Percentiles rank a stretch among this genome's conserved stretches.
Evolutionary conservation across 2,113 vertebrate species (phyloP).

Genomic region (Deroptyus accipitrinus): DNA sequence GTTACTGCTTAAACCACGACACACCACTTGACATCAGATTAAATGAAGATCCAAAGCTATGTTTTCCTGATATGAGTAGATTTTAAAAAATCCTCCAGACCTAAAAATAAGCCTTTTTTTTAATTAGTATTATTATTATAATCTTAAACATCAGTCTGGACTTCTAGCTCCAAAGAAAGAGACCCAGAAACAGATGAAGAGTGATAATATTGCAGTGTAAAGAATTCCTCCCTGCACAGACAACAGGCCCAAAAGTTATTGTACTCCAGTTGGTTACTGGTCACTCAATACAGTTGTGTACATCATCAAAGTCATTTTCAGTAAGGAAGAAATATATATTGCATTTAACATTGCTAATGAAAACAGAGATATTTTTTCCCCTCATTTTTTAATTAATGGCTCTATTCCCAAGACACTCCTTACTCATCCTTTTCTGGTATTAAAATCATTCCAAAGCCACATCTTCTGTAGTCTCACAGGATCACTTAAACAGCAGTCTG

Average conservation of each 20-base stretch:
- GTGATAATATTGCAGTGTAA: background rate
- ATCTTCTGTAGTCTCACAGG: background rate
- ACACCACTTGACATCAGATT: background rate
- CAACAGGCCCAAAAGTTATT: background rate
- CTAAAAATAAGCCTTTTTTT: background rate
- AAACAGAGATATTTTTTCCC: background rate
- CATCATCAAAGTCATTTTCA: background rate
- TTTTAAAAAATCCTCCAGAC: background rate
- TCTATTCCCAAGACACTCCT: background rate
- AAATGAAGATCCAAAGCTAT: background rate
- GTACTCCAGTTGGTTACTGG: background rate
- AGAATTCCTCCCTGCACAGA: background rate
- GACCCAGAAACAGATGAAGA: background rate
- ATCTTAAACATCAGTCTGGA: fast-evolving
- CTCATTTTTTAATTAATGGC: background rate
- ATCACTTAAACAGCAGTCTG: background rate
- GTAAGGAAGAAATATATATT: background rate
- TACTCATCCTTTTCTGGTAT: background rate
- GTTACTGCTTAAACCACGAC: too few relatives aligned
- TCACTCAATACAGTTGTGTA: background rate
- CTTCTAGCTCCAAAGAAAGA: background rate
- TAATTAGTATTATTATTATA: background rate
- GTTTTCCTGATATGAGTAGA: background rate
- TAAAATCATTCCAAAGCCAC: background rate
- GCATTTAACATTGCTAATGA: background rate